These are phyloP conservation scores for Thamnophis elegans DNA, from an alignment of 2,797 vertebrate species.

Conservation along the genomic window DNA sequence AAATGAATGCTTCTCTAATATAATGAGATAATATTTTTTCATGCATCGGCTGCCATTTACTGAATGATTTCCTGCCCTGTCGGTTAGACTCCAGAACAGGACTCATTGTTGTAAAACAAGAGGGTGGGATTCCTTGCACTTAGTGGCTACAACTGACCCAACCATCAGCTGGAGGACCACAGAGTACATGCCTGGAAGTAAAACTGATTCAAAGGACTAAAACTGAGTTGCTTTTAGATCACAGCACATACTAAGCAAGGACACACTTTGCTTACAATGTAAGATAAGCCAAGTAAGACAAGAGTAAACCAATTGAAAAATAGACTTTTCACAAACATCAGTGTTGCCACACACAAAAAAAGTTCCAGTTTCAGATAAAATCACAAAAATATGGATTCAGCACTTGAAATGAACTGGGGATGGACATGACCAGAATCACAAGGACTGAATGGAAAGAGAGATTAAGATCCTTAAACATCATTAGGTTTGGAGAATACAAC, in stretches of 20 bases:
- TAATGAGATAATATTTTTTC: background rate
- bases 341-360: background rate
- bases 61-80: background rate
- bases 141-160: background rate
- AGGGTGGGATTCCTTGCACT: background rate
- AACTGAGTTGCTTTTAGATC: background rate
- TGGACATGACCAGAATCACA: background rate
- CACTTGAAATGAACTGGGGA: background rate
- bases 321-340: background rate
- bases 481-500: background rate
- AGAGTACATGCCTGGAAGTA: background rate
- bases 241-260: background rate
- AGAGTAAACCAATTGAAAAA: background rate
- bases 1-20: background rate
- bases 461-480: background rate
- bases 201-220: background rate
- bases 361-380: background rate
- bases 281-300: background rate
- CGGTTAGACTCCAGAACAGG: background rate
- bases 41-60: background rate
- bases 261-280: background rate
- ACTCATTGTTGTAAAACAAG: background rate
- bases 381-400: background rate
- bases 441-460: background rate
- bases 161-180: background rate